phyloP scores from a whole-genome alignment of 2,797 vertebrate genomes.

The Eulemur albifrons region DNA sequence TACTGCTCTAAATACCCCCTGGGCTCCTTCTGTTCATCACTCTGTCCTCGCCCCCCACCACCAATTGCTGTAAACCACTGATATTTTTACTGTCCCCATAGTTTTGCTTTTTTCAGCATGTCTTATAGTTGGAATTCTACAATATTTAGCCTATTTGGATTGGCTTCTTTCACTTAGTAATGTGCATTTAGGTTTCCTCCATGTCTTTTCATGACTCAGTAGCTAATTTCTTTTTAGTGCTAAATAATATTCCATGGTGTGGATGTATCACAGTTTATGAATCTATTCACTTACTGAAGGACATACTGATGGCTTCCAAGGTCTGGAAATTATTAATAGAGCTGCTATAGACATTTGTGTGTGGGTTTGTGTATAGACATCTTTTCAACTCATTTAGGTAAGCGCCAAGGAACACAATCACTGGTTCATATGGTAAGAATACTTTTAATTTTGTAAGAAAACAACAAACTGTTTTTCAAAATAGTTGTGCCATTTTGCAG shows the following conservation, averaged over 20 bases:
- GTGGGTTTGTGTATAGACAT: not conserved
- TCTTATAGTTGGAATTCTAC: not conserved
- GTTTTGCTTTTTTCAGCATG: not conserved
- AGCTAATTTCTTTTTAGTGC: not conserved
- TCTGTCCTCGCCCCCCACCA: not conserved
- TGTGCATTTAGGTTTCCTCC: not conserved
- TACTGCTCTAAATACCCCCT: not conserved
- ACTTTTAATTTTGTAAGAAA: not conserved
- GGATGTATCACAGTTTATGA: not conserved
- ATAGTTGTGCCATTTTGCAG: too few relatives aligned
- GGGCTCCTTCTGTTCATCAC: not conserved
- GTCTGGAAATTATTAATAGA: not conserved
- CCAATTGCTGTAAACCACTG: not conserved
- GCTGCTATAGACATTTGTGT: not conserved
- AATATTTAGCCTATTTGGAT: not conserved
- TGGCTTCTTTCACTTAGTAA: not conserved
- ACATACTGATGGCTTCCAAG: not conserved
- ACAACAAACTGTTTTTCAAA: not conserved
- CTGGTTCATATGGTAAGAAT: not conserved
- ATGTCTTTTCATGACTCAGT: not conserved
- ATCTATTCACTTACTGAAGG: not conserved
- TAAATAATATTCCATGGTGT: not conserved
- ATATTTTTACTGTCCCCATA: not conserved
- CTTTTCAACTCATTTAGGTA: not conserved
- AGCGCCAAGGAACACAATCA: not conserved